Conservation (phyloP, 1,140 invertebrate species). For the Hyles vespertilio region DNA sequence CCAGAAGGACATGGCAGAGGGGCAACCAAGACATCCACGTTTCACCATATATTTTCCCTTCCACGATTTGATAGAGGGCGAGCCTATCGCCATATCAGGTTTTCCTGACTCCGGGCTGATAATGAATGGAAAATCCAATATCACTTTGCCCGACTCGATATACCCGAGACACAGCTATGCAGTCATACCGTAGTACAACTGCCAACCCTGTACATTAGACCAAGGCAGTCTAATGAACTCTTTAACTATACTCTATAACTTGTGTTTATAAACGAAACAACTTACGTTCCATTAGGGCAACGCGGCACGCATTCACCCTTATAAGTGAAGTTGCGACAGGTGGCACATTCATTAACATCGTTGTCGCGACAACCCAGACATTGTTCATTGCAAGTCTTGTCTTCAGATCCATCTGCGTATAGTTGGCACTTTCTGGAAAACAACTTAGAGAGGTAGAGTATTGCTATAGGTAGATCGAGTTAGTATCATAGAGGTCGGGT, state of each 20-base stretch:
- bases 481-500: too few relatives aligned
- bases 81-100: too few relatives aligned
- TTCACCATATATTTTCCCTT: too few relatives aligned
- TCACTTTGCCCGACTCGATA: too few relatives aligned
- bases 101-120: too few relatives aligned
- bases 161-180: neutral
- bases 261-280: conserved; percentile 1
- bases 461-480: neutral
- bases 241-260: neutral
- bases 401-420: conserved; percentile 48
- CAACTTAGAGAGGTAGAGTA: neutral
- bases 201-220: neutral
- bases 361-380: conserved; percentile 53
- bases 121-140: too few relatives aligned
- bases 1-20: too few relatives aligned
- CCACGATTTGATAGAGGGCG: too few relatives aligned
- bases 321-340: conserved; percentile 62
- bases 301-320: conserved; percentile 77
- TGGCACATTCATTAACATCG: conserved; percentile 30
- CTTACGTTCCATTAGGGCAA: conserved; percentile 81
- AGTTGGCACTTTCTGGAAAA: conserved; percentile 55
- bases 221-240: too few relatives aligned
- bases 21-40: too few relatives aligned
- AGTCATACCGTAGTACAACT: neutral
- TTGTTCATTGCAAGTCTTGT: conserved; percentile 41